Evolutionary conservation across 2,888 invertebrate species (phyloP), one percentile per base, ranked within the genome.

Genomic region (Andrena marginata): DNA sequence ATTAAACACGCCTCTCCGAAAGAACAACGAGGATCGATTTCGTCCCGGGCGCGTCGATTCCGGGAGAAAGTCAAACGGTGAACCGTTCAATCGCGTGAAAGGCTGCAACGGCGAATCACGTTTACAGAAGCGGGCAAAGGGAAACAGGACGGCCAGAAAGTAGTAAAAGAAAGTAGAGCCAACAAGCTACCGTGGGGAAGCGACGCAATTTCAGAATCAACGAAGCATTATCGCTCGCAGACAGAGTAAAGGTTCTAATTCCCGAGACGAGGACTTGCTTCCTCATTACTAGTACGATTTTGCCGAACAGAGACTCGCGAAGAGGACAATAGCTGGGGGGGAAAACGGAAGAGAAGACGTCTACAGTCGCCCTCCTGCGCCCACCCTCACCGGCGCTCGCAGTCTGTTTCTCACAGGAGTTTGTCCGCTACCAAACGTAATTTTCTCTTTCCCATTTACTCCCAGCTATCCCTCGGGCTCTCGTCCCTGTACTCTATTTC

Each of bases 241-340:
- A 31, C 48, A 35, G 35, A 56, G 29, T 35, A 10, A 54, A 56
- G 71, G 29, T 51, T 80, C 68, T 77, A 82, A 77, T 71, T 70
- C 67, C 33, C 62, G 60, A 51, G 70, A 56, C 65, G 54, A 63
- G 62, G 48, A 71, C 67, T 71, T n/a, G 67, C 70, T 83, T 77
- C 67, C 82, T 82, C 82, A 20, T 83, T 82, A 82, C 81, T 67
- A 49, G 72, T 69, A 69, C 72, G 81, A 82, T 77, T 82, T 70
- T 31, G 64, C 23, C 80, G 69, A 65, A 79, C 60, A 51, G 79
- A 42, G 65, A 68, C 35, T 56, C 31, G 71, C 20, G 67, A 72
- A 48, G 80, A 76, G 49, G 54, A 71, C 65, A 56, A 73, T 48
- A 62, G 56, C 48, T 10, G 56, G 1, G 51, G 20, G 42, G 35